phyloP scores from a whole-genome alignment of 2,113 vertebrate genomes.

The Coryphaenoides rupestris region DNA sequence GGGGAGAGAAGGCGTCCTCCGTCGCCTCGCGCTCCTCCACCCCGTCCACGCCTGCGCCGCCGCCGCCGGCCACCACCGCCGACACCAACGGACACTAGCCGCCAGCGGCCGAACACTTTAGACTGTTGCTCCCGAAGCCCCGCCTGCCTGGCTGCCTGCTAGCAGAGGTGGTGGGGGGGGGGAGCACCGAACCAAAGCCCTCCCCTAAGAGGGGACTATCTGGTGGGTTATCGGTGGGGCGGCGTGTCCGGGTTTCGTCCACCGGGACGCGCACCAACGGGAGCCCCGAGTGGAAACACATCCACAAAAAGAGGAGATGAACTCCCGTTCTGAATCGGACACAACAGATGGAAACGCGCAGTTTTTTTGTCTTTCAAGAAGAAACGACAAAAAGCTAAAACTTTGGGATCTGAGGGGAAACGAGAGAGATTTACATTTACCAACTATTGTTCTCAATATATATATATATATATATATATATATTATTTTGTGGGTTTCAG shows the following conservation, averaged over 20 bases:
- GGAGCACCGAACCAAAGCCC: not conserved
- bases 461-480: no score
- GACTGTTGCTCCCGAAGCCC: not conserved
- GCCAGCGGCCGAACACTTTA: not conserved
- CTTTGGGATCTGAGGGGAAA: slow-evolving; percentile 34
- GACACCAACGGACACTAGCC: slow-evolving; percentile 75
- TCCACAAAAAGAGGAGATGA: no score
- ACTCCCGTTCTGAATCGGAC: no score
- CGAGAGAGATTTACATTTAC: no score
- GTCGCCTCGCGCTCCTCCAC: slow-evolving; percentile 88
- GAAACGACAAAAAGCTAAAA: slow-evolving; percentile 51
- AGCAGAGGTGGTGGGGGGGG: no score
- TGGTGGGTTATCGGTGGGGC: not conserved
- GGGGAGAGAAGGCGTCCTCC: slow-evolving; percentile 79
- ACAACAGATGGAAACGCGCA: slow-evolving; percentile 49
- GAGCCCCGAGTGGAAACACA: no score
- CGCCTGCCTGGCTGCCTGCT: slow-evolving; percentile 7
- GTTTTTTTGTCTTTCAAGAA: slow-evolving; percentile 55
- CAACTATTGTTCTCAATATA: no score
- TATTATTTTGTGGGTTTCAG: no score
- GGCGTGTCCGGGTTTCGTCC: no score
- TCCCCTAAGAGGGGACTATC: not conserved
- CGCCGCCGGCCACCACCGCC: slow-evolving; percentile 69
- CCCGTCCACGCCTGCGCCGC: slow-evolving; percentile 81
- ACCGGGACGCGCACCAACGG: no score